A percentile compares a stretch with the other conserved stretches of the same genome.
These are phyloP conservation scores for Bombus ignitus DNA, from an alignment of 1,140 invertebrate genomes.

Conservation along the genomic window DNA sequence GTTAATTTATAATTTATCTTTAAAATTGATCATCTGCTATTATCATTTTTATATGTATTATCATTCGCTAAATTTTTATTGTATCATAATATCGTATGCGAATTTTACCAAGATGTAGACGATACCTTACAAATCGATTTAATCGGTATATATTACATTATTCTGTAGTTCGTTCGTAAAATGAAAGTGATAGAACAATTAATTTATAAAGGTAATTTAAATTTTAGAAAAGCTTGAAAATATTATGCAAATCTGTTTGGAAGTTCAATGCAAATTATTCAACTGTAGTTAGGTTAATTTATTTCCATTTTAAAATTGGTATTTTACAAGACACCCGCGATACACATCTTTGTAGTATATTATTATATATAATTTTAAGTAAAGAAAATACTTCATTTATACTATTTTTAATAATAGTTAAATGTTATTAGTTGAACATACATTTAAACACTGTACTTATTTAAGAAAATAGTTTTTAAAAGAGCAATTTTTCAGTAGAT, in stretches of 20 bases:
- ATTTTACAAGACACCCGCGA: too few species aligned
- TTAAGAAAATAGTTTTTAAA: neutral
- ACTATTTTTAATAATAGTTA: neutral
- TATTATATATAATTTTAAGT: neutral
- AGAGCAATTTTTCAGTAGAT: too few species aligned
- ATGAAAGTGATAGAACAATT: too few species aligned
- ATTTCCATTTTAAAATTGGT: too few species aligned
- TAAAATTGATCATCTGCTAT: neutral
- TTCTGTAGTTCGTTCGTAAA: too few species aligned
- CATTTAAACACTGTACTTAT: neutral
- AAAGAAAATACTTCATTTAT: neutral
- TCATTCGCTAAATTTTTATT: neutral
- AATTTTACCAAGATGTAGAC: too few species aligned
- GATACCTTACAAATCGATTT: too few species aligned
- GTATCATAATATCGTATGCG: too few species aligned
- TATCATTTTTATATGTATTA: neutral
- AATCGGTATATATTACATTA: too few species aligned
- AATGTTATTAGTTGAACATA: neutral
- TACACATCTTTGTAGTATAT: neutral
- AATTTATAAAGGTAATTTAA: too few species aligned
- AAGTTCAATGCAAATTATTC: neutral
- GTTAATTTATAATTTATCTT: neutral
- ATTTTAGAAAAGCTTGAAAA: too few species aligned
- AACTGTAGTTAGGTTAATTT: neutral
- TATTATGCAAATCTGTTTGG: neutral